Percentiles rank a stretch among this genome's conserved stretches.
These are phyloP conservation scores for Haliclona indistincta DNA, from an alignment of 37 sponge, comb jelly and placozoan genomes.

Conservation along the genomic window DNA sequence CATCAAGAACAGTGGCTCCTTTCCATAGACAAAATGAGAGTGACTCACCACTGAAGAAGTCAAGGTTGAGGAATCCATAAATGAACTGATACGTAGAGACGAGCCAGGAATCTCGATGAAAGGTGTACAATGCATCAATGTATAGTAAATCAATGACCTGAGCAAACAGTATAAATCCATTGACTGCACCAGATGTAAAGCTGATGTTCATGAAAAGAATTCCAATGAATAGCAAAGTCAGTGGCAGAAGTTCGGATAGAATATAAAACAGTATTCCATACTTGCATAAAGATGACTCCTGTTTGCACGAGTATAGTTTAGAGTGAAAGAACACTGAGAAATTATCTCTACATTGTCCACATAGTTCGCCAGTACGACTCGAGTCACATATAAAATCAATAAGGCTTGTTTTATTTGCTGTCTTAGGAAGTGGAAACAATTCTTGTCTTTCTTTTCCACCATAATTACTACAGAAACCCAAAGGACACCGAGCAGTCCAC, in stretches of 20 bases:
- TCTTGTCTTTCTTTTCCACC: no score
- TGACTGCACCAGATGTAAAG: constrained; percentile 36
- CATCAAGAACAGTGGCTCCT: constrained; percentile 17
- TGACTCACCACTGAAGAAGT: constrained; percentile 15
- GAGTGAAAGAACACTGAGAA: constrained; percentile 37
- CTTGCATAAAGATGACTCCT: neutral
- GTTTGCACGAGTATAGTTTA: constrained; percentile 7
- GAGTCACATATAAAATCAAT: constrained; percentile 8
- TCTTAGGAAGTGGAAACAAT: no score
- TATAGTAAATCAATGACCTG: constrained; percentile 28
- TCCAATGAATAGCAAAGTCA: constrained; percentile 17
- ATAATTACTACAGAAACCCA: constrained; percentile 9
- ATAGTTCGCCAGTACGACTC: constrained; percentile 21
- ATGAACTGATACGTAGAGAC: constrained; percentile 1
- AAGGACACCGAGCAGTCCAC: constrained; percentile 23
- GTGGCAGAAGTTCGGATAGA: constrained; percentile 42
- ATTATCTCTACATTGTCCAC: constrained; percentile 18
- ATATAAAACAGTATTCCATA: constrained; percentile 32
- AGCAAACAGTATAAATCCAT: constrained; percentile 39
- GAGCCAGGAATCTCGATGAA: neutral
- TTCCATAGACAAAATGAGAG: constrained; percentile 43
- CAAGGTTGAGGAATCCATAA: constrained; percentile 44
- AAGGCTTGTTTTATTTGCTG: no score
- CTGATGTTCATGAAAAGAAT: constrained; percentile 25
- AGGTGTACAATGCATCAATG: neutral